A percentile compares a stretch with the other conserved stretches of the same genome.
These are phyloP conservation scores for Cichlasoma orientale DNA, from an alignment of 2,797 vertebrate species.

Conservation along the genomic window DNA sequence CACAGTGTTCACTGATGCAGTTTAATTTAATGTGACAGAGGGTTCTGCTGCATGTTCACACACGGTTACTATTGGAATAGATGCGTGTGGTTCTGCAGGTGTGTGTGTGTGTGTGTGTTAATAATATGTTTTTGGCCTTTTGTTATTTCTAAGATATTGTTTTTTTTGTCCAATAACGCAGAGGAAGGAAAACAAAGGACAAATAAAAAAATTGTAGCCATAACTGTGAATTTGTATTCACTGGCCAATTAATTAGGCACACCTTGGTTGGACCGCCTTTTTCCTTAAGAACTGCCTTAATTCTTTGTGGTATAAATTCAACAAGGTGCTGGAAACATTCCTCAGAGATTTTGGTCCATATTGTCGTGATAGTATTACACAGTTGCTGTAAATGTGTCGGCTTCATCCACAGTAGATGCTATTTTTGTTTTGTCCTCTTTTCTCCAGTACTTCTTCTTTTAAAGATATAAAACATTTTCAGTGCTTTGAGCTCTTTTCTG, in stretches of 20 bases:
- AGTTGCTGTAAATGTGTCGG: neutral
- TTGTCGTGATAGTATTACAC: neutral
- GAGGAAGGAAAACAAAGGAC: neutral
- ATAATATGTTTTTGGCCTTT: neutral
- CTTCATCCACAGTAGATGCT: rapidly evolving
- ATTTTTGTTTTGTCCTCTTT: neutral
- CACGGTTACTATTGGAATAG: neutral
- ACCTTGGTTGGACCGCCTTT: neutral
- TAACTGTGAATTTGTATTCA: rapidly evolving
- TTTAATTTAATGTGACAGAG: neutral
- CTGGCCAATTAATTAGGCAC: neutral
- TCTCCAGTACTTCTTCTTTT: neutral
- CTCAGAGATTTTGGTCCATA: neutral
- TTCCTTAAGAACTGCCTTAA: neutral
- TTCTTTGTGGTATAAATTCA: neutral
- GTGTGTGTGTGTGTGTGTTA: neutral
- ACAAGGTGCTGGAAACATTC: neutral
- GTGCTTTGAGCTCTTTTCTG: neutral
- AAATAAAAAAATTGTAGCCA: neutral
- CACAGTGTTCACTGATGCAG: neutral
- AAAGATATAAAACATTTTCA: slow-evolving; percentile 4
- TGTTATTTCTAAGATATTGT: neutral
- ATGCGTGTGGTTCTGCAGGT: neutral
- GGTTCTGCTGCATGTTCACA: neutral
- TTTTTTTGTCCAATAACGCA: neutral